A percentile compares a stretch with the other conserved stretches of the same genome.
Conservation (phyloP, 2,888 invertebrate genomes). For the Pseudanteris insignis region DNA sequence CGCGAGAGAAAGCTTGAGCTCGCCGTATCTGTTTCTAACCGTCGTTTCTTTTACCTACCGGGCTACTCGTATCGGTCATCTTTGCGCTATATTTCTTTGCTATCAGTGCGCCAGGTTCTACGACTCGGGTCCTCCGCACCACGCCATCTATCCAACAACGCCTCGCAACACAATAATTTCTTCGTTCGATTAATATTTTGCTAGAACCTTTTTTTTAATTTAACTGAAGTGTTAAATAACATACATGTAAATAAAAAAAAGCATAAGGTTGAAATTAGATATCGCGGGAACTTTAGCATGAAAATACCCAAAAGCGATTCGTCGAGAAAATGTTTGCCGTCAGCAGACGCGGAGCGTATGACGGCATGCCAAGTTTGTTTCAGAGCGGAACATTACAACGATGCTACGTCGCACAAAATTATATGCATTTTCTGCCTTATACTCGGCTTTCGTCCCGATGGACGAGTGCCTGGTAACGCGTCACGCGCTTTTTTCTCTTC, state of each 20-base stretch:
- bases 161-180: constrained; percentile 1
- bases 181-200: too few relatives aligned
- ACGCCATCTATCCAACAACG: too few relatives aligned
- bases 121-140: too few relatives aligned
- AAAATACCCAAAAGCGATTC: too few relatives aligned
- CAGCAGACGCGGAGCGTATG: constrained; percentile 12
- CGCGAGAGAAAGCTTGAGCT: constrained; percentile 33
- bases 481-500: constrained; percentile 45
- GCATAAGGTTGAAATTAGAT: too few relatives aligned
- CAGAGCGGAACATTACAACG: constrained; percentile 10
- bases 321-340: constrained; percentile 14
- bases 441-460: constrained; percentile 32
- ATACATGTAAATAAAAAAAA: too few relatives aligned
- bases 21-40: constrained; percentile 36
- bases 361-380: constrained; percentile 14
- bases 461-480: constrained; percentile 30
- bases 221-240: too few relatives aligned
- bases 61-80: constrained; percentile 60
- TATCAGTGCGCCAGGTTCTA: constrained; percentile 58
- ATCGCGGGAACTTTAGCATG: too few relatives aligned
- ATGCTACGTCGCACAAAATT: constrained; percentile 23
- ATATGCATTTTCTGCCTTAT: constrained; percentile 29
- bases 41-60: constrained; percentile 38
- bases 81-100: constrained; percentile 59
- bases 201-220: too few relatives aligned